A percentile compares a stretch with the other conserved stretches of the same genome.
Evolutionary conservation across 1,140 invertebrate genomes (phyloP).

Genomic region (Oreohelix idahoensis): DNA sequence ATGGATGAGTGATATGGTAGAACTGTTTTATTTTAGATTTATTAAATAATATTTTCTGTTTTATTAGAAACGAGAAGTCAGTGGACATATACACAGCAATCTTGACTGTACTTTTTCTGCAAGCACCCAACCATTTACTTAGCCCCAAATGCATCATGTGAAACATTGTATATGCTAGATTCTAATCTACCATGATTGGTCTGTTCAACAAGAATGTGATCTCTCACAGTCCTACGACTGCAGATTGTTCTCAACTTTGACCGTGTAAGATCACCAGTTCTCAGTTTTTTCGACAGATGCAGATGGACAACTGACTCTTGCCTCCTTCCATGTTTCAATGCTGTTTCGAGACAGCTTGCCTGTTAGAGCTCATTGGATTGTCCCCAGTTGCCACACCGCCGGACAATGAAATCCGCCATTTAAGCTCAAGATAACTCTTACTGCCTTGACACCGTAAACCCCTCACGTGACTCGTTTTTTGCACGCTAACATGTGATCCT

Average conservation of each 20-base stretch:
- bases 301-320: constrained; percentile 58
- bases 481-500: constrained; percentile 52
- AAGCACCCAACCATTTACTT: constrained; percentile 56
- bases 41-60: neutral
- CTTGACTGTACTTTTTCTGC: constrained; percentile 55
- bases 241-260: constrained; percentile 53
- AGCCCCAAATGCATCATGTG: constrained; percentile 72
- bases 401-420: constrained; percentile 76
- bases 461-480: constrained; percentile 51
- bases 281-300: constrained; percentile 57
- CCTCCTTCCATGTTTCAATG: constrained; percentile 45
- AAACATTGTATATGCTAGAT: constrained; percentile 69
- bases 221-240: constrained; percentile 34
- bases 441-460: constrained; percentile 61
- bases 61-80: constrained; percentile 59
- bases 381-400: constrained; percentile 65
- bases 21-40: too few relatives aligned
- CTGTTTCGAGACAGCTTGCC: constrained; percentile 23
- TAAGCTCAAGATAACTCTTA: constrained; percentile 80
- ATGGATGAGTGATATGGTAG: too few relatives aligned
- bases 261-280: constrained; percentile 57
- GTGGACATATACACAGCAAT: constrained; percentile 63
- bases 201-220: constrained; percentile 54
- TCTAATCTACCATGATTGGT: too few relatives aligned
- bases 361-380: constrained; percentile 47